Evolutionary conservation across 1,140 invertebrate genomes (phyloP), one percentile per base, ranked within the genome.

Genomic region (Meloidogyne exigua): DNA sequence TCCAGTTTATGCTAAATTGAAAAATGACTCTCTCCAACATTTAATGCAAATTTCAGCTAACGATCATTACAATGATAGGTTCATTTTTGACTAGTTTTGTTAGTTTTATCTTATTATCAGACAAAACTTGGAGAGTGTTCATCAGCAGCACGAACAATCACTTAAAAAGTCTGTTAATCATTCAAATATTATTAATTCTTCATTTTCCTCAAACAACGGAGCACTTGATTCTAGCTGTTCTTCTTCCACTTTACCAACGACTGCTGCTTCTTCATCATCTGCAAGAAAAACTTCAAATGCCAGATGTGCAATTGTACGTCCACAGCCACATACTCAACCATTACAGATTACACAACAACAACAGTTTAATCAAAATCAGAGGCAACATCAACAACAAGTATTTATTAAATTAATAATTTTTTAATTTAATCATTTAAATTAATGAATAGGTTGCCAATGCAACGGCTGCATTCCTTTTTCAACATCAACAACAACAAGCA

Each of bases 261-360:
- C 4, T 1, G 72, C 57, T 0, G 23, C 57, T 13, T 32, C 57
- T 18, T 65, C 70, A 7, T 39, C 57, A 23, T 57, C 72, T 28
- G 72, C 72, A 2, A 62, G 72, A 25, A 73, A 73, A 64, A 32
- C 57, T 65, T 73, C 72, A 18, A 73, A 73, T 32, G 57, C 72
- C 15, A 62, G 72, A 25, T 73, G 72, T 26, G 72, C 72, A 18
- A 65, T 73, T 65, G 72, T 73, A 1, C 72, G 72, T 64, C 72
- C 72, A 18, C 72, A 73, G 18, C 72, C 62, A 28, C 72, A 57
- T 57, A n/a, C 49, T n/a, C 49, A 57, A 57, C 49, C 49, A 7
- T n/a, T n/a, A 57, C 49, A 57, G 21, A 57, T 57, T 9, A 7
- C n/a, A 9, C 49, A 73, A 36, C 72, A 73, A 28, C 72, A 72